These are phyloP conservation scores for Danionella dracula DNA, from an alignment of 2,797 vertebrate genomes.

Conservation along the genomic window DNA sequence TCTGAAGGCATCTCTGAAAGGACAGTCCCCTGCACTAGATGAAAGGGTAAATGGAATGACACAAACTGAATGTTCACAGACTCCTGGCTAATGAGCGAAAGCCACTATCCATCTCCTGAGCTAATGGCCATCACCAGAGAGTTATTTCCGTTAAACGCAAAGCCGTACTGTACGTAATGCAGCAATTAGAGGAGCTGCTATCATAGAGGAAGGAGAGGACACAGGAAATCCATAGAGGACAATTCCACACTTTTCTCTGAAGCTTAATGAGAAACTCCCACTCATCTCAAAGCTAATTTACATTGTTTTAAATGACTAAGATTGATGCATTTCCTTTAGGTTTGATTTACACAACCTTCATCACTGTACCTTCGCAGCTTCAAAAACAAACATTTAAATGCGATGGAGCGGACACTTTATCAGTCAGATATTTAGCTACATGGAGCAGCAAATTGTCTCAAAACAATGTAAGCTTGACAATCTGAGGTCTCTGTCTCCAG, in stretches of 20 bases:
- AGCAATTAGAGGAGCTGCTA: not conserved
- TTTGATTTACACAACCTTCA: too few relatives aligned
- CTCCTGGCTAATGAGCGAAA: conserved; percentile 13
- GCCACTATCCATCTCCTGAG: conserved; percentile 2
- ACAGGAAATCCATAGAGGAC: not conserved
- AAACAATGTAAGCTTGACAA: too few relatives aligned
- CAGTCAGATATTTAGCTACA: too few relatives aligned
- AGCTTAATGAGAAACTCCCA: not conserved
- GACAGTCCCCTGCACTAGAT: not conserved
- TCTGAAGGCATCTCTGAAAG: not conserved
- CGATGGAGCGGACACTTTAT: too few relatives aligned
- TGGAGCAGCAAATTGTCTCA: too few relatives aligned
- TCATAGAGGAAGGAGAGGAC: not conserved
- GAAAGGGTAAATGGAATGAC: not conserved
- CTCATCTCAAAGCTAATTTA: not conserved
- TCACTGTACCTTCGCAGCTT: too few relatives aligned
- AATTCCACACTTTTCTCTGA: not conserved
- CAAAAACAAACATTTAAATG: too few relatives aligned
- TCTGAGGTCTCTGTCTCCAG: too few relatives aligned
- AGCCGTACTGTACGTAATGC: not conserved
- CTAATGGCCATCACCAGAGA: not conserved
- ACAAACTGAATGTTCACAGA: not conserved
- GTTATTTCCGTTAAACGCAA: conserved; percentile 8
- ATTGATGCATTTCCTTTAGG: not conserved
- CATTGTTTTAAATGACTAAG: not conserved